Base-by-base conservation (phyloP, 2,113 vertebrate genomes). In the Corynorhinus townsendii region DNA sequence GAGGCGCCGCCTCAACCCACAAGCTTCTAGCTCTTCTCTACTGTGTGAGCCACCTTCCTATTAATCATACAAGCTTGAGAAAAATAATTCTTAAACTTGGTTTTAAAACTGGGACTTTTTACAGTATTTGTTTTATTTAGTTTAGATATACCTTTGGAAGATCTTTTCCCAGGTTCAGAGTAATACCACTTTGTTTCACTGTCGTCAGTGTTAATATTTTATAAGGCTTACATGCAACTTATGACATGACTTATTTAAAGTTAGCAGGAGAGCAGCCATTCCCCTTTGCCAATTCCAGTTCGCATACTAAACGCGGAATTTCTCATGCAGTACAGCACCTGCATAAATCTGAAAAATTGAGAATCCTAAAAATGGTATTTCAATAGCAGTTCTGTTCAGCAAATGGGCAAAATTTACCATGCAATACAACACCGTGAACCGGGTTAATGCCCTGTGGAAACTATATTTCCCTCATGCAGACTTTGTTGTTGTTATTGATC, bases 311-410 rank as follows among this genome's bases (percentile, higher is more conserved):
- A 77, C 84, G 38, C 43, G 75, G 79, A 45, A 87, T 86, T 96
- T 89, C 69, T 93, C 62, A 96, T 66, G 69, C 47, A 81, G 69
- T 66, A 80, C n/a, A 84, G 26, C 43, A 68, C 33, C 56, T 91
- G 89, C 56, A 96, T 94, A 93, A 76, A 85, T 97, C 77, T 96
- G 83, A 95, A 96, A 93, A 91, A 93, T 35, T 89, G 69, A 93
- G 93, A 94, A 91, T 95, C 91, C 47, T 87, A 64, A 85, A 90
- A 96, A 95, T 89, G 30, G 38, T 77, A 84, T 94, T 94, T 94
- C 93, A 95, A 33, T 49, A 91, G 47, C 43, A 80, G 35, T 89
- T 95, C 81, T 87, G 52, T 90, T 95, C 72, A 90, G 76, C 38
- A 91, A 91, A 91, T 59, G 72, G 33, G 89, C 69, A 84, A 59